Percentiles rank a stretch among this genome's conserved stretches.
Conservation (phyloP, 2,888 invertebrate genomes). For the Pediacus dermestoides region DNA sequence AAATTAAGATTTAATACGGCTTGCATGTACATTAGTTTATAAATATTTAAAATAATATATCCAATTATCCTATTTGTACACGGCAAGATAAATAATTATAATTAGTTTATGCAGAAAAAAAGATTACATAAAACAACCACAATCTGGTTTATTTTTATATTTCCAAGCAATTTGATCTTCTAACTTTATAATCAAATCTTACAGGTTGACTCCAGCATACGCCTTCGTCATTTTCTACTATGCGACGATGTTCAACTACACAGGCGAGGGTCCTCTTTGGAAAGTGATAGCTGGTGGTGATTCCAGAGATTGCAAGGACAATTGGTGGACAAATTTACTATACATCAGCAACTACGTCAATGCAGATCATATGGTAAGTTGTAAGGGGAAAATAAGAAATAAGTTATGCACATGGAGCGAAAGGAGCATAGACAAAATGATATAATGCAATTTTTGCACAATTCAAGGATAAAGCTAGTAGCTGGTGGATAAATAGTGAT, state of each 20-base stretch:
- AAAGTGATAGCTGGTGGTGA: conserved; percentile 52
- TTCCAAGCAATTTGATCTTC: background rate
- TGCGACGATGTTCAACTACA: conserved; percentile 54
- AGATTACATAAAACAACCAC: background rate
- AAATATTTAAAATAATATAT: conserved; percentile 11
- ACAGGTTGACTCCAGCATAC: conserved; percentile 52
- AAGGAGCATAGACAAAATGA: conserved; percentile 20
- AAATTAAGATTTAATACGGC: conserved; percentile 4
- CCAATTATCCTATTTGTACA: background rate
- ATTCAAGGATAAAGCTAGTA: conserved; percentile 10
- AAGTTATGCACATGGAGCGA: too few species aligned
- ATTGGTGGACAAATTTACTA: conserved; percentile 63
- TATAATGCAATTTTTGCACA: conserved; percentile 15
- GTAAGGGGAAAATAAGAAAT: too few species aligned
- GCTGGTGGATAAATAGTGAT: too few species aligned
- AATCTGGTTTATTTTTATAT: conserved; percentile 2
- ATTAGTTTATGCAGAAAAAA: conserved; percentile 1
- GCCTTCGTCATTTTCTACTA: conserved; percentile 58
- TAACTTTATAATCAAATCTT: conserved; percentile 11
- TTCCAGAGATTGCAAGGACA: conserved; percentile 53
- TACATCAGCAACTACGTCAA: conserved; percentile 61
- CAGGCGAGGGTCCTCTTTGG: conserved; percentile 62
- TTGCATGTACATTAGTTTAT: conserved; percentile 9
- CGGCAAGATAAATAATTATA: conserved; percentile 4
- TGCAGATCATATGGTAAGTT: conserved; percentile 56